Conservation (phyloP, 2,888 invertebrate species). For the Thymelicus sylvestris region DNA sequence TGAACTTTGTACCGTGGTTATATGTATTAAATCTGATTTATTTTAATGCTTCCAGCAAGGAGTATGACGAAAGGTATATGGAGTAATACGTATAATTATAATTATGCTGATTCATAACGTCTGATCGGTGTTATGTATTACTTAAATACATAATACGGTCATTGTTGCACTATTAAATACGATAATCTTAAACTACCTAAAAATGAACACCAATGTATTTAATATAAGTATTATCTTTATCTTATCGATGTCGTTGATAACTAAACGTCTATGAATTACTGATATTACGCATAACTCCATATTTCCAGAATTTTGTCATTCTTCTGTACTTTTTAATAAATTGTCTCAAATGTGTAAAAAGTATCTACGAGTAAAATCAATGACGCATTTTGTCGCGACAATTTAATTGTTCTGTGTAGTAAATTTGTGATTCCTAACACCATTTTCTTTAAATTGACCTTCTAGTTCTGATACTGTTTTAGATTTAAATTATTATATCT, state of each 20-base stretch:
- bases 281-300: constrained; percentile 35
- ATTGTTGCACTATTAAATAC: constrained; percentile 8
- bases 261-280: constrained; percentile 3
- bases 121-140: constrained; percentile 22
- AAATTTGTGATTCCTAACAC: constrained; percentile 67
- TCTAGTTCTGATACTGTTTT: constrained; percentile 76
- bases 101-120: constrained; percentile 8
- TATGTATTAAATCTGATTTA: constrained; percentile 16
- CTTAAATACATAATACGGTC: constrained; percentile 11
- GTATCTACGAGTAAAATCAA: constrained; percentile 20
- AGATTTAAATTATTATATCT: constrained; percentile 80
- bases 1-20: constrained; percentile 48
- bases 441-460: constrained; percentile 67
- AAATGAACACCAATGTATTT: constrained; percentile 32
- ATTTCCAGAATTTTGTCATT: constrained; percentile 32
- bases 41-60: constrained; percentile 33
- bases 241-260: constrained; percentile 19
- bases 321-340: constrained; percentile 43
- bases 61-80: constrained; percentile 40
- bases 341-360: constrained; percentile 50
- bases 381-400: constrained; percentile 56
- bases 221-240: constrained; percentile 19
- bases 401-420: constrained; percentile 66
- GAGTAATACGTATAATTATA: constrained; percentile 29
- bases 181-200: constrained; percentile 23